These are phyloP conservation scores for Fringilla coelebs DNA, from an alignment of 2,797 vertebrate genomes.

Conservation along the genomic window DNA sequence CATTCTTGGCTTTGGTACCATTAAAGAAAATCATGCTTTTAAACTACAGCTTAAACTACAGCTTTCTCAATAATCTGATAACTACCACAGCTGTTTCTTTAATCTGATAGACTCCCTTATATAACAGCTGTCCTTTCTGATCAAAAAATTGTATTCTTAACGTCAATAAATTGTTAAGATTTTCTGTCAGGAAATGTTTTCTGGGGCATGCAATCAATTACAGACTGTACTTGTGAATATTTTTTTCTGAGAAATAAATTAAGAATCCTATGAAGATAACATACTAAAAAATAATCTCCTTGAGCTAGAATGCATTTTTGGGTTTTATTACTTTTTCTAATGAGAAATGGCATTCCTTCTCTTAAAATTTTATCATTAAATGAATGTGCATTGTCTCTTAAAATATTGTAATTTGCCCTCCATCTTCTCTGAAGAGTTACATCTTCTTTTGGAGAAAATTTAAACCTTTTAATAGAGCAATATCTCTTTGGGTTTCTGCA, in stretches of 20 bases:
- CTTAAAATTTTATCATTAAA: background rate
- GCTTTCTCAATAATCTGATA: slow-evolving; percentile 40
- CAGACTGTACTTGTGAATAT: slow-evolving; percentile 53
- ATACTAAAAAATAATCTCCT: slow-evolving; percentile 28
- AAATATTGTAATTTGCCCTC: background rate
- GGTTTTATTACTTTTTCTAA: background rate
- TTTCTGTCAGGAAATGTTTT: slow-evolving; percentile 67
- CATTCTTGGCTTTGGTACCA: background rate
- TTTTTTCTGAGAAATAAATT: slow-evolving; percentile 58
- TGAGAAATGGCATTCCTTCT: background rate
- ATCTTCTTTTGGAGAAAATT: background rate
- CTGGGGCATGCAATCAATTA: slow-evolving; percentile 45
- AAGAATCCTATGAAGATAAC: slow-evolving; percentile 31
- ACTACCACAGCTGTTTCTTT: slow-evolving; percentile 49
- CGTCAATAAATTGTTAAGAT: slow-evolving; percentile 53
- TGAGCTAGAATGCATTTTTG: background rate
- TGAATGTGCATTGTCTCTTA: background rate
- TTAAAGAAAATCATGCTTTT: slow-evolving; percentile 43
- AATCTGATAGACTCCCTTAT: slow-evolving; percentile 40
- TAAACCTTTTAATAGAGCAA: background rate
- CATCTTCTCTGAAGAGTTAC: background rate
- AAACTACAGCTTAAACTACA: background rate
- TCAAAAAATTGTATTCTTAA: slow-evolving; percentile 72
- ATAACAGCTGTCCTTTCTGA: slow-evolving; percentile 46
- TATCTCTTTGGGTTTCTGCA: background rate